Evolutionary conservation across 2,797 vertebrate genomes (phyloP), one percentile per base, ranked within the genome.

Genomic region (Microchirus variegatus): DNA sequence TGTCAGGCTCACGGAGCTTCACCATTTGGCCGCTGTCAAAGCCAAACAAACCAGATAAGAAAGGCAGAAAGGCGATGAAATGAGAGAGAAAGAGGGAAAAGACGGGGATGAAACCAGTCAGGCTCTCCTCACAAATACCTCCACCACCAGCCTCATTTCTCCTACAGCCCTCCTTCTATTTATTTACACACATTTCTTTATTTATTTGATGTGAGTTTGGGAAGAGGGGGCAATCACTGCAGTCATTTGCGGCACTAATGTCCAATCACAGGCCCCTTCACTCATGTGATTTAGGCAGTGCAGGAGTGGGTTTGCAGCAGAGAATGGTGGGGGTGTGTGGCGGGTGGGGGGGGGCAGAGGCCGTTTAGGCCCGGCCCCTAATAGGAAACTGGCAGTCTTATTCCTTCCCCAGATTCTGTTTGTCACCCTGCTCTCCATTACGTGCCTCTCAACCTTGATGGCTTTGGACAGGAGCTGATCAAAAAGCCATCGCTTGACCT

Each of bases 361-460:
- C 95, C 95, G 94, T 95, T 98, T 97, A 98, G 96, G 78, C 77
- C 77, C 93, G 93, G 94, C 89, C 93, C 94, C 95, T 98, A 98
- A 97, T 97, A 96, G 96, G 96, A 97, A 98, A 97, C 95, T 97
- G 96, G 96, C 97, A 98, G 96, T 96, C 97, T 97, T 97, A 98
- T 98, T 97, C 96, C 96, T 97, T 97, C 94, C 93, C 95, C 95
- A 96, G 94, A 99, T 99, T 97, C 95, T 96, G 95, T 98, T 98
- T 99, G 97, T 98, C 97, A 98, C 95, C 95, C 93, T 83, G 94
- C 94, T 98, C 96, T 97, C 97, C 96, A 98, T 98, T 99, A 97
- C 95, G 94, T 96, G 95, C 96, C 96, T 96, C 95, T 98, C 96
- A 97, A 94, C 94, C 94, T 95, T 98, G 97, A 99, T 99, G 95